phyloP scores from a whole-genome alignment of 37 sponge, comb jelly and placozoan genomes.

The Theonella swinhoei region DNA sequence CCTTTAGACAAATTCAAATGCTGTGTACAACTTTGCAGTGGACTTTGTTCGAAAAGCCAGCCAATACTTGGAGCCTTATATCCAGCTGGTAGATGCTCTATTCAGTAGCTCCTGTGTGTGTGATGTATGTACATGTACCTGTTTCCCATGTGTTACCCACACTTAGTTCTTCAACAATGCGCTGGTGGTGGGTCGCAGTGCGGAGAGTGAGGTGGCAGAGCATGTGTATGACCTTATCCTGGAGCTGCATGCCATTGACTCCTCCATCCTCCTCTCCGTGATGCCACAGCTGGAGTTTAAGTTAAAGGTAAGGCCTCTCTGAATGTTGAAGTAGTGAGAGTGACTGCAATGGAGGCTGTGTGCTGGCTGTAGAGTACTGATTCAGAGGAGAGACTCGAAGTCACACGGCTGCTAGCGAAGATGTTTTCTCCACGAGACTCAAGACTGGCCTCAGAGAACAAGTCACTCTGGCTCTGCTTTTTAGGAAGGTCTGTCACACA shows the following conservation, averaged over 20 bases:
- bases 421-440: conserved; percentile 84
- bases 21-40: conserved; percentile 62
- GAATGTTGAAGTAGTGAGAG: neutral
- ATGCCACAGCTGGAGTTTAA: conserved; percentile 92
- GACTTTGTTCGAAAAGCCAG: conserved; percentile 73
- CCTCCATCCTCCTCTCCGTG: conserved; percentile 77
- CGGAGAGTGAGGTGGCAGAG: conserved; percentile 80
- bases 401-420: conserved; percentile 71
- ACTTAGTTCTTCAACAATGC: conserved; percentile 76
- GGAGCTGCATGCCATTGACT: conserved; percentile 77
- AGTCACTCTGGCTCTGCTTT: conserved; percentile 78
- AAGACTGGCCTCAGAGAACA: conserved; percentile 67
- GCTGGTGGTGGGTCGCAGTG: conserved; percentile 69
- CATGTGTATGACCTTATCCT: conserved; percentile 79
- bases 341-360: neutral
- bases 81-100: conserved; percentile 54
- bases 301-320: conserved; percentile 58
- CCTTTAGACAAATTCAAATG: conserved; percentile 47
- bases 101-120: too few relatives aligned
- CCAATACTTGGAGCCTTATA: conserved; percentile 79
- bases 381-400: conserved; percentile 67
- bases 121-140: neutral
- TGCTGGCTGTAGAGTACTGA: conserved; percentile 55
- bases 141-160: neutral
- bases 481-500: conserved; percentile 57